Evolutionary conservation across 2,888 invertebrate genomes (phyloP).

Genomic region (Andrena flavipes): DNA sequence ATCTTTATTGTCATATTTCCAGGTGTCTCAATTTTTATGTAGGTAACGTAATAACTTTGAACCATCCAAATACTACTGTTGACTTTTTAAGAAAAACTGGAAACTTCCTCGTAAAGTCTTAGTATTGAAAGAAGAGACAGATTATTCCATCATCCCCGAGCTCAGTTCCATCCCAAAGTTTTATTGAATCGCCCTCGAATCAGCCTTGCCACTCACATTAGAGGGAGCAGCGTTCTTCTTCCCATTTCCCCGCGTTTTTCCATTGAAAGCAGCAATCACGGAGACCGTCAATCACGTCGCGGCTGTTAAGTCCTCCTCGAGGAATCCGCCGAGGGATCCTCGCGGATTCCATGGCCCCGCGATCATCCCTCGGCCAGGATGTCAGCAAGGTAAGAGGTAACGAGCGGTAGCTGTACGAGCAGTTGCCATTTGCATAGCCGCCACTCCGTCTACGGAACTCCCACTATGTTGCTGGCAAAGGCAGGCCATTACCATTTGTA

Average conservation of each 20-base stretch:
- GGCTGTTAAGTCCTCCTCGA: slow-evolving; percentile 24
- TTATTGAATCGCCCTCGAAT: neutral
- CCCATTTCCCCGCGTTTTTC: neutral
- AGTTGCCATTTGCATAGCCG: slow-evolving; percentile 45
- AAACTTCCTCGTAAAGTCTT: too few species aligned
- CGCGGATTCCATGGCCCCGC: neutral
- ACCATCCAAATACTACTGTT: too few species aligned
- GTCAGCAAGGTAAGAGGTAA: slow-evolving; percentile 46
- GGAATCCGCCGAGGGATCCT: neutral
- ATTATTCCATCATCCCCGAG: neutral
- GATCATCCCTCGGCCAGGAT: slow-evolving; percentile 31
- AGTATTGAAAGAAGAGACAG: too few species aligned
- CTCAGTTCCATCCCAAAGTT: neutral
- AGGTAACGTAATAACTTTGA: too few species aligned
- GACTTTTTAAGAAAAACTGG: too few species aligned
- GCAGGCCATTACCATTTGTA: slow-evolving; percentile 42
- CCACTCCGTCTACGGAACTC: slow-evolving; percentile 31
- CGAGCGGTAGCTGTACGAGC: slow-evolving; percentile 38
- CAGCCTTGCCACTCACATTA: neutral
- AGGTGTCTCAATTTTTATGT: too few species aligned
- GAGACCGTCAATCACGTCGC: slow-evolving; percentile 14
- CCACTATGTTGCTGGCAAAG: slow-evolving; percentile 34
- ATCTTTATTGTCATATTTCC: too few species aligned
- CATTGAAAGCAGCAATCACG: slow-evolving; percentile 8
- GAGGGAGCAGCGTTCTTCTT: neutral